Evolutionary conservation across 2,888 invertebrate species (phyloP).

Genomic region (Amphipoea lucens): DNA sequence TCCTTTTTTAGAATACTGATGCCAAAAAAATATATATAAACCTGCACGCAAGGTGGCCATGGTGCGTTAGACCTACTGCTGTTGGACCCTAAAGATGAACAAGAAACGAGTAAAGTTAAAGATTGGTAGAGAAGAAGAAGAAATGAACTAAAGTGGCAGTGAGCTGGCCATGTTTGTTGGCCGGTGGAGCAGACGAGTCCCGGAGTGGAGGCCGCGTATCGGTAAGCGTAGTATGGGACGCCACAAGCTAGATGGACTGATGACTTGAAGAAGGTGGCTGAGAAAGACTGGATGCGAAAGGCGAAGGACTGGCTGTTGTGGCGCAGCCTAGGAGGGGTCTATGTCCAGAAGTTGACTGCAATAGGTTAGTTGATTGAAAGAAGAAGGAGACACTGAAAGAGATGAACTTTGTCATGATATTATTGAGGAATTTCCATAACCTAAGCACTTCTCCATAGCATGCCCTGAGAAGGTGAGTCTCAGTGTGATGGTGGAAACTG

Average conservation of each 20-base stretch:
- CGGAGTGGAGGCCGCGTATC: too few relatives aligned
- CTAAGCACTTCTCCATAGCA: background rate
- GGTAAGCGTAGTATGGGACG: too few relatives aligned
- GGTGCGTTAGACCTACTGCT: background rate
- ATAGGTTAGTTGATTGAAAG: background rate
- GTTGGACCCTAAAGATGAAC: background rate
- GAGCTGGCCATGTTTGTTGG: too few relatives aligned
- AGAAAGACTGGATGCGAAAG: too few relatives aligned
- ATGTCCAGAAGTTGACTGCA: too few relatives aligned
- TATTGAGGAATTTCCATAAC: background rate
- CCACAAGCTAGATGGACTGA: too few relatives aligned
- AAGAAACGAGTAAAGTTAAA: background rate
- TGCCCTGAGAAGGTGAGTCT: background rate
- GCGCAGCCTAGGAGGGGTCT: too few relatives aligned
- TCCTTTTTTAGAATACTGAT: background rate
- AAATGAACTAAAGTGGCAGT: background rate
- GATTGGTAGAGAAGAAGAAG: background rate
- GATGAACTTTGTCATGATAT: background rate
- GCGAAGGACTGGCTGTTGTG: too few relatives aligned
- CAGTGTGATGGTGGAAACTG: background rate
- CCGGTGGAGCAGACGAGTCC: too few relatives aligned
- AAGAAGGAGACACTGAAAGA: background rate
- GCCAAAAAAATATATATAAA: background rate
- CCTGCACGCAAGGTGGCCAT: background rate
- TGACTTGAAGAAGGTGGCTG: too few relatives aligned